Conservation (phyloP, 2,797 vertebrate species). For the Mormyrus proboscirostris region DNA sequence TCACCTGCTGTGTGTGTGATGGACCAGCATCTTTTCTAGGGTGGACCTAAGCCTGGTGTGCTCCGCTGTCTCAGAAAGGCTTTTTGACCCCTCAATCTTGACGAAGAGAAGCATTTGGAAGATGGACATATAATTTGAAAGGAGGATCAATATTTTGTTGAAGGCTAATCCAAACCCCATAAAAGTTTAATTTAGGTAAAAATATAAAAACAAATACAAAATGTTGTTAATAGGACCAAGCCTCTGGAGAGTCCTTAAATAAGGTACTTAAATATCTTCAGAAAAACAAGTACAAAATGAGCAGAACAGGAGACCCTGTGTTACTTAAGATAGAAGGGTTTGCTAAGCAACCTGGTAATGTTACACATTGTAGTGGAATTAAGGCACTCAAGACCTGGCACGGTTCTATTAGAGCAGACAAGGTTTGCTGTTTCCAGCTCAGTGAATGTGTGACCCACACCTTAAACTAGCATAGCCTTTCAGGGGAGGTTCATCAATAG, state of each 20-base stretch:
- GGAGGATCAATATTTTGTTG: background rate
- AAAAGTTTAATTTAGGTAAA: background rate
- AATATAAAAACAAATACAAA: background rate
- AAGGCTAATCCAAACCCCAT: background rate
- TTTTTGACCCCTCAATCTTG: background rate
- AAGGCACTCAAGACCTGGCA: background rate
- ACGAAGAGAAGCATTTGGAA: background rate
- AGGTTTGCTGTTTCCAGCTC: background rate
- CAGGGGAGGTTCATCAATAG: constrained; percentile 30
- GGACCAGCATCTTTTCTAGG: background rate
- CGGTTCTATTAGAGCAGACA: background rate
- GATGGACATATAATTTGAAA: background rate
- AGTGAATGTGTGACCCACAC: background rate
- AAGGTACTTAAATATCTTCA: background rate
- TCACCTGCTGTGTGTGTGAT: background rate
- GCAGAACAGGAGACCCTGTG: background rate
- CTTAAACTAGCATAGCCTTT: background rate
- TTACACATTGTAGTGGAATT: constrained; percentile 4
- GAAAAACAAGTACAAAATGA: background rate
- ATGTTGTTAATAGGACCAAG: background rate
- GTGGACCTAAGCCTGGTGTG: background rate
- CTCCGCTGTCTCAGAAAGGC: background rate
- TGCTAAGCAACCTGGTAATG: constrained; percentile 2
- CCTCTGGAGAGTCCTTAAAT: background rate
- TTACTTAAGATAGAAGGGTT: constrained; percentile 2